phyloP scores from a whole-genome alignment of 1,140 invertebrate species.

The Heterodera carotae region DNA sequence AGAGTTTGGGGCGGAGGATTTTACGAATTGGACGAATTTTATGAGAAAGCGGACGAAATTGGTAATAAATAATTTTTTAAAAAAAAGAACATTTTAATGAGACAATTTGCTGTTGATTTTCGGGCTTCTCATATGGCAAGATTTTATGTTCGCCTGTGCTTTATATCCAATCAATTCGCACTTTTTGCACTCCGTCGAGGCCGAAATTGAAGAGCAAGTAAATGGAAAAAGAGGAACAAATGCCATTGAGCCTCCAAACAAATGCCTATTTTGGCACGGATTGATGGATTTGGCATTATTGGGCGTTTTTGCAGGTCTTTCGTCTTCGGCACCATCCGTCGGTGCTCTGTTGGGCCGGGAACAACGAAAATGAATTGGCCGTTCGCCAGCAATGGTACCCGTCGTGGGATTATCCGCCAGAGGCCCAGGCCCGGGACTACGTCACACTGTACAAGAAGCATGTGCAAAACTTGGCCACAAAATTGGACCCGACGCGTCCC shows the following conservation, averaged over 20 bases:
- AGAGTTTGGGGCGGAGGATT: slow-evolving; percentile 95
- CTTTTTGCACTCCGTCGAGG: slow-evolving; percentile 76
- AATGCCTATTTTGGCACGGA: neutral
- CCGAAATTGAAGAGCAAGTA: slow-evolving; percentile 81
- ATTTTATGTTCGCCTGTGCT: slow-evolving; percentile 94
- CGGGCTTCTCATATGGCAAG: slow-evolving; percentile 66
- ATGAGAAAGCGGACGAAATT: slow-evolving; percentile 72
- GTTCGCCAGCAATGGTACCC: slow-evolving; percentile 14
- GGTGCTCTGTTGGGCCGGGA: slow-evolving; percentile 82
- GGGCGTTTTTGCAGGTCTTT: slow-evolving; percentile 69
- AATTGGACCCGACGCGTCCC: slow-evolving; percentile 72
- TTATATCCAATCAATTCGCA: slow-evolving; percentile 81
- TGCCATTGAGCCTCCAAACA: neutral
- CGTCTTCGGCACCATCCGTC: slow-evolving; percentile 85
- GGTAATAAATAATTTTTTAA: neutral
- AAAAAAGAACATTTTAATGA: neutral
- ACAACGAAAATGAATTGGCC: slow-evolving; percentile 91
- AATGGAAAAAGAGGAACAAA: neutral
- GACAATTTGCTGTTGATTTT: neutral
- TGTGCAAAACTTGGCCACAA: slow-evolving; percentile 71
- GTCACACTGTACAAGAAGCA: slow-evolving; percentile 81
- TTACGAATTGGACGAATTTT: slow-evolving; percentile 90
- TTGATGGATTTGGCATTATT: neutral
- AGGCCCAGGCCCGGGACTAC: slow-evolving; percentile 73
- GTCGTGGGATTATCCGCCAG: neutral